These are phyloP conservation scores for Athalia circularis DNA, from an alignment of 2,888 invertebrate species.

Conservation along the genomic window DNA sequence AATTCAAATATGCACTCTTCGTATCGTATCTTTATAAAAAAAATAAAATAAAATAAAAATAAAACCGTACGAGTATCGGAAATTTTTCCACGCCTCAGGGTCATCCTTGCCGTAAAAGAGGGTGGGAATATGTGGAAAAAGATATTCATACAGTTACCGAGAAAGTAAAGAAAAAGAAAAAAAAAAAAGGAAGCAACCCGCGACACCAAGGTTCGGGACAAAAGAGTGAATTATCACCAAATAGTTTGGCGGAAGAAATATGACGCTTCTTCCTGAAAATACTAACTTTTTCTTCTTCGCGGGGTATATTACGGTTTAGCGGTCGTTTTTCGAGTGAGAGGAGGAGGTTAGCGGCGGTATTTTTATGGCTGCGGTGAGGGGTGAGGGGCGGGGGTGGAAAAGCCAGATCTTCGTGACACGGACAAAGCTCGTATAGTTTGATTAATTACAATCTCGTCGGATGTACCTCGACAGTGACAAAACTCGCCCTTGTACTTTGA, in stretches of 20 bases:
- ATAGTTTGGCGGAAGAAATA: slow-evolving; percentile 25
- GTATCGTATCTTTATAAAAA: no score
- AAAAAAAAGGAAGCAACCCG: slow-evolving; percentile 19
- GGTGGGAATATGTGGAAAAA: neutral
- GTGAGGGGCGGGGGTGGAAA: slow-evolving; percentile 12
- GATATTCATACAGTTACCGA: neutral
- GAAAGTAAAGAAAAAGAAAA: neutral
- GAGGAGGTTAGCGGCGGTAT: slow-evolving; percentile 9
- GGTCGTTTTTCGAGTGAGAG: neutral
- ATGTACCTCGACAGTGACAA: slow-evolving; percentile 35
- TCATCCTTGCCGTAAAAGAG: slow-evolving; percentile 7
- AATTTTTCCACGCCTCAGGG: neutral
- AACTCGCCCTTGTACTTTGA: neutral
- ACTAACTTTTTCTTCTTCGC: slow-evolving; percentile 10
- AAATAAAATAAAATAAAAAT: no score
- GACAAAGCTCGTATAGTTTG: slow-evolving; percentile 23
- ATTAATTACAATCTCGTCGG: slow-evolving; percentile 38
- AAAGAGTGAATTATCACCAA: slow-evolving; percentile 41
- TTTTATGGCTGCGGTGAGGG: neutral
- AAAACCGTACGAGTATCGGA: no score
- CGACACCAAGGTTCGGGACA: neutral
- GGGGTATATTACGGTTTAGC: neutral
- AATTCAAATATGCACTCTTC: no score
- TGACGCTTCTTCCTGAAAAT: slow-evolving; percentile 35
- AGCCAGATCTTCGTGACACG: neutral